Conservation (phyloP, 30 jellyfish, hydroid and myxozoan genomes). For the Nemopilema nomurai region DNA sequence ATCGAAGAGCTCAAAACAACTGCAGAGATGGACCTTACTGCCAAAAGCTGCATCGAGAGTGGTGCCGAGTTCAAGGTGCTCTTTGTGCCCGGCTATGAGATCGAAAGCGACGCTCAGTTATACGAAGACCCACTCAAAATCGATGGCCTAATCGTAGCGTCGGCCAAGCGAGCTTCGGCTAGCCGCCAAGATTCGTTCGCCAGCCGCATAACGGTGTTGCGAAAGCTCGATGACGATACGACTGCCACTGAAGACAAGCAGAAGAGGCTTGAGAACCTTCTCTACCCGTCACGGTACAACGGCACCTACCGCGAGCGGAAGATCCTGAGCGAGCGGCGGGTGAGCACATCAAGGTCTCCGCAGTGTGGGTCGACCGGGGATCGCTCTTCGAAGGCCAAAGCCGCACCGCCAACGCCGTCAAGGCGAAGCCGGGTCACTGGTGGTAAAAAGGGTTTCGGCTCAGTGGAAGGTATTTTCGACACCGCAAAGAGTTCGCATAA, state of each 20-base stretch:
- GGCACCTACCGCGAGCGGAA: slow-evolving; percentile 35
- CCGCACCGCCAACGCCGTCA: neutral
- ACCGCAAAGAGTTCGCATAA: slow-evolving; percentile 25
- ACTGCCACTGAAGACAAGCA: slow-evolving; percentile 46
- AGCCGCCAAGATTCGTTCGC: slow-evolving; percentile 12
- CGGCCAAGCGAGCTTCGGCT: slow-evolving; percentile 2
- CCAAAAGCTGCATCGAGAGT: slow-evolving; percentile 53
- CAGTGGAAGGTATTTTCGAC: slow-evolving; percentile 13
- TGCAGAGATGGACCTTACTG: slow-evolving; percentile 61
- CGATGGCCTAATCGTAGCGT: neutral
- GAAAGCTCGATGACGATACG: slow-evolving; percentile 44
- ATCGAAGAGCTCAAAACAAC: slow-evolving; percentile 29
- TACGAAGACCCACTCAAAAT: slow-evolving; percentile 52
- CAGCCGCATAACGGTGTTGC: slow-evolving; percentile 26
- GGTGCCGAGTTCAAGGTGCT: slow-evolving; percentile 52
- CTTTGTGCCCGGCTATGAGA: slow-evolving; percentile 66
- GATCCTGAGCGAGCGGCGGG: slow-evolving; percentile 8
- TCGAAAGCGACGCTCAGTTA: slow-evolving; percentile 39
- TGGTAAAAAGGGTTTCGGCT: neutral
- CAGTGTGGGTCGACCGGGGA: neutral
- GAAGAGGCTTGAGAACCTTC: slow-evolving; percentile 15
- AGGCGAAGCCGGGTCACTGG: slow-evolving; percentile 1
- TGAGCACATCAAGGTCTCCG: neutral
- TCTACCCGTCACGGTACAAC: slow-evolving; percentile 25
- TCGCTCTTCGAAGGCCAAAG: neutral